Evolutionary conservation across 2,888 invertebrate genomes (phyloP).

Genomic region (Luperina nickerlii): DNA sequence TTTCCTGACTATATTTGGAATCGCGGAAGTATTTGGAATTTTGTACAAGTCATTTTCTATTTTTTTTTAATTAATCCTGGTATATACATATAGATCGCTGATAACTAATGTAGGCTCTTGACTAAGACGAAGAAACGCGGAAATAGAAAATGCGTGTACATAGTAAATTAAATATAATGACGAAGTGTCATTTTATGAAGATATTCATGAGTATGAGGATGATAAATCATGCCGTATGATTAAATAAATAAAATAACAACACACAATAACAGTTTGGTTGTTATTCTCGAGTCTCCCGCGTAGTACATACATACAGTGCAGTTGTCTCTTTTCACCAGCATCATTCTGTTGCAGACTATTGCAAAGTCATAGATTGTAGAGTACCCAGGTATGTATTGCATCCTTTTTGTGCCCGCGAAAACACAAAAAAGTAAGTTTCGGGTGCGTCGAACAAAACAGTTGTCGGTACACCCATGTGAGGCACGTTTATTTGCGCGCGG

Average conservation of each 20-base stretch:
- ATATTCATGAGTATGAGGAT: not conserved
- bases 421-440: conserved; percentile 55
- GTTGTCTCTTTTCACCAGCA: not conserved
- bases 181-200: not conserved
- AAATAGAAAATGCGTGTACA: conserved; percentile 17
- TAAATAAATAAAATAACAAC: conserved; percentile 11
- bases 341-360: conserved; percentile 18
- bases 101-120: conserved; percentile 5
- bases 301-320: not conserved
- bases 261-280: not conserved
- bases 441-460: conserved; percentile 72
- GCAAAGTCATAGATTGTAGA: conserved; percentile 2
- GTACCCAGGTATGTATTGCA: conserved; percentile 8
- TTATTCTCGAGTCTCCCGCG: not conserved
- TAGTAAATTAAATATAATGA: not conserved
- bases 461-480: conserved; percentile 80
- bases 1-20: not conserved
- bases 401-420: conserved; percentile 33
- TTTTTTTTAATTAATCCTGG: conserved; percentile 4
- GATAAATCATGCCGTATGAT: not conserved
- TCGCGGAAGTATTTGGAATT: conserved; percentile 22
- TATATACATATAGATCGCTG: not conserved
- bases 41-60: conserved; percentile 6
- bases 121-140: not conserved
- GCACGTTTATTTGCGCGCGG: conserved; percentile 82